Conservation (phyloP, 2,113 vertebrate genomes). For the Macrotis lagotis region DNA sequence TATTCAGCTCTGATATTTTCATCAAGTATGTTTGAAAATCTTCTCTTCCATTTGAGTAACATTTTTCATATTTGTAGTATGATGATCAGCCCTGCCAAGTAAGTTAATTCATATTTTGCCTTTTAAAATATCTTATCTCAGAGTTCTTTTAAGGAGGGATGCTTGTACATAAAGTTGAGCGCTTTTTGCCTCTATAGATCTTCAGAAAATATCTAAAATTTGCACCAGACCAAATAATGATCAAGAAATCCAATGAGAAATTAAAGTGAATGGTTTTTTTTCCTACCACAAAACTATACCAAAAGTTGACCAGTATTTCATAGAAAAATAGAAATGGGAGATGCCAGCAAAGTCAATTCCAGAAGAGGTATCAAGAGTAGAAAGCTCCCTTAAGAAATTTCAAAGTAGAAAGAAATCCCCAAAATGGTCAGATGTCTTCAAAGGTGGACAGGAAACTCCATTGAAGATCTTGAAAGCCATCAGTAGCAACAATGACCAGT, state of each 20-base stretch:
- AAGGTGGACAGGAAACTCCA: neutral
- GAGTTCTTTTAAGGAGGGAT: neutral
- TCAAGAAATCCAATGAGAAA: neutral
- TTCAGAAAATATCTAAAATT: neutral
- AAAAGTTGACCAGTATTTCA: neutral
- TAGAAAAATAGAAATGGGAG: neutral
- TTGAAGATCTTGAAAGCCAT: neutral
- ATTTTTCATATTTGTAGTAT: neutral
- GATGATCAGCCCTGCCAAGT: neutral
- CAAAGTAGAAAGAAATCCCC: neutral
- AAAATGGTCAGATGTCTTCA: neutral
- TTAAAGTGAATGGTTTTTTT: neutral
- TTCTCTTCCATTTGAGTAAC: neutral
- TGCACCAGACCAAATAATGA: neutral
- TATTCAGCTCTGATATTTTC: neutral
- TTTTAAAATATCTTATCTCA: neutral
- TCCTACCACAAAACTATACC: neutral
- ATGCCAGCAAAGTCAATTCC: neutral
- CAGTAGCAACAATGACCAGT: neutral
- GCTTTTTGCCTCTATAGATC: neutral
- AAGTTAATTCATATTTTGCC: neutral
- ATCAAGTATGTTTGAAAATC: too few species aligned
- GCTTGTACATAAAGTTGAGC: neutral
- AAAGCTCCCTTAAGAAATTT: neutral
- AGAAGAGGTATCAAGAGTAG: neutral